Conservation (phyloP, 2,888 invertebrate species). For the Mimas tiliae region DNA sequence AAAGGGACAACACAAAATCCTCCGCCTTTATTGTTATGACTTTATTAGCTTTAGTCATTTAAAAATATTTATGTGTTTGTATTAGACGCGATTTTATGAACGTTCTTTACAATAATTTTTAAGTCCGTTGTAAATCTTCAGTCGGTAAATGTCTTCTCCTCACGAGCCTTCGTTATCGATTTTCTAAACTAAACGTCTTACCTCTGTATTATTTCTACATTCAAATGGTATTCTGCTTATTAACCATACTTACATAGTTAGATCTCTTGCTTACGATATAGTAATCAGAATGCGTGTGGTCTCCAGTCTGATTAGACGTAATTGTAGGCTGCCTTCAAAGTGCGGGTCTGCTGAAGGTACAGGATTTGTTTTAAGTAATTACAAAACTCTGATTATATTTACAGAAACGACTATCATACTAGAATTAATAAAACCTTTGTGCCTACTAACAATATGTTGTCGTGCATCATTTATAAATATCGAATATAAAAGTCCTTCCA, state of each 20-base stretch:
- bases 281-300: background rate
- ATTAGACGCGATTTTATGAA: background rate
- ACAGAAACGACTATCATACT: no score
- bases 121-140: constrained; percentile 5
- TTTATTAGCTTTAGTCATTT: constrained; percentile 4
- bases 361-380: background rate
- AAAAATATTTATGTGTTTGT: constrained; percentile 1
- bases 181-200: background rate
- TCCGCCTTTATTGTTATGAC: background rate
- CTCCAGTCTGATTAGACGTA: background rate
- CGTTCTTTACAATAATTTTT: background rate
- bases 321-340: background rate
- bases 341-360: background rate
- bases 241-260: no score
- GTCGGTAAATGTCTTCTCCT: background rate
- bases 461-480: background rate
- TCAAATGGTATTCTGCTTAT: background rate
- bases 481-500: background rate
- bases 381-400: background rate
- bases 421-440: no score
- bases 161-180: background rate
- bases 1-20: background rate
- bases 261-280: background rate
- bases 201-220: background rate
- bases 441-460: no score